Conservation (phyloP, 2,113 vertebrate genomes). For the Euleptes europaea region DNA sequence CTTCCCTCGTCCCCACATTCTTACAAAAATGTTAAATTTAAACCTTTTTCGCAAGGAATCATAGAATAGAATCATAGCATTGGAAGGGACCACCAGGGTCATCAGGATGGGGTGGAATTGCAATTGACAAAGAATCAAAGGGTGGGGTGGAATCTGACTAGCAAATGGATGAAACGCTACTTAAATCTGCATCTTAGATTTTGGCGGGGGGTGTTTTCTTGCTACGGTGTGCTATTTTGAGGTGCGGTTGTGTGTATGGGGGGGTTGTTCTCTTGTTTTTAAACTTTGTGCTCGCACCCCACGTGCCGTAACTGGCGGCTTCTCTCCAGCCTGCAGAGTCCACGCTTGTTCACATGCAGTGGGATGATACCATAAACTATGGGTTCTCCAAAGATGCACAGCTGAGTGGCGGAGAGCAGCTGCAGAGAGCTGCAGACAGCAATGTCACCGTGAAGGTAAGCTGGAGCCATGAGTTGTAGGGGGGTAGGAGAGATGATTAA, state of each 20-base stretch:
- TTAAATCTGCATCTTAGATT: neutral
- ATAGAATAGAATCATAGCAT: no score
- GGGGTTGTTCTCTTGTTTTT: neutral
- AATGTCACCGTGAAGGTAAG: constrained; percentile 20
- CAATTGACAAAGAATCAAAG: neutral
- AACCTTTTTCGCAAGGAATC: neutral
- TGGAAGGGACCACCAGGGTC: no score
- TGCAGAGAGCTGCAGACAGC: neutral
- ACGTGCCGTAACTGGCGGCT: no score
- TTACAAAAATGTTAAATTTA: neutral
- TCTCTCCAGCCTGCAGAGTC: constrained; percentile 18
- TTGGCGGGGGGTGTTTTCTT: neutral
- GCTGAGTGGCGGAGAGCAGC: no score
- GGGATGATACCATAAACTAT: constrained; percentile 5
- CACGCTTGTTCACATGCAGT: constrained; percentile 27
- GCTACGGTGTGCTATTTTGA: neutral
- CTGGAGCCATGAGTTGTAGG: neutral
- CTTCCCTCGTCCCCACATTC: neutral
- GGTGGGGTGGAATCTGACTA: neutral
- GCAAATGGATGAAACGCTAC: neutral
- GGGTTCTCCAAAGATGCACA: constrained; percentile 8
- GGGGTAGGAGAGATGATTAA: neutral
- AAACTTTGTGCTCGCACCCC: no score
- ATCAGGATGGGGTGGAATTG: no score
- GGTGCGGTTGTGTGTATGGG: no score